Evolutionary conservation across 2,113 vertebrate species (phyloP), one percentile per base, ranked within the genome.

Genomic region (Bubo scandiacus): DNA sequence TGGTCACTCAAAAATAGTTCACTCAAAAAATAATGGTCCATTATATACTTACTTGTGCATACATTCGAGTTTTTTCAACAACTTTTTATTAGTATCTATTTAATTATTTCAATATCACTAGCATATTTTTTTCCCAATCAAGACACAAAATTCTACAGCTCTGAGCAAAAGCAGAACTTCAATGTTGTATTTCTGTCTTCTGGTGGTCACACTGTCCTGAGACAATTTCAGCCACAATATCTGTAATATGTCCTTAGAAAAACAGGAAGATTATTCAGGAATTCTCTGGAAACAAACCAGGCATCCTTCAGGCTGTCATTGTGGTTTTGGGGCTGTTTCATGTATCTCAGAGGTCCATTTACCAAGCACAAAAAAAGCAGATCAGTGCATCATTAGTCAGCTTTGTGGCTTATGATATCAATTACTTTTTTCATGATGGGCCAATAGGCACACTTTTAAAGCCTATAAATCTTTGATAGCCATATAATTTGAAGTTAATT

Each of bases 111-210:
- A 65, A 10, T 55, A 59, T 59, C 6, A 12, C 3, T 38, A 21
- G 8, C 8, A n/a, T 0, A 9, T 36, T 36, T 42, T 12, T 13
- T 32, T 7, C 5, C 5, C 12, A 12, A 6, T 16, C 32, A 61
- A 36, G 20, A 49, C 3, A 71, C 26, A 54, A 79, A 55, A 4
- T 54, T 90, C 40, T 61, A 38, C 25, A 23, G 6, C 21, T 65
- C 8, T 66, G 45, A 90, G 12, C 9, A 71, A 71, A 71, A 75
- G 6, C 20, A 80, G 22, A 84, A 84, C 19, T 65, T 65, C 9
- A 15, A 1, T 5, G 3, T 12, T 90, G 20, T 49, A 3, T 70
- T 59, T 32, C 12, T 75, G 12, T 45, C 32, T 88, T 12, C 29
- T 71, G 18, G 4, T 55, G 12, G 21, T 42, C 78, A 45, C 21